Conservation (phyloP, 1,140 invertebrate species). For the Platyscapa corneri region DNA sequence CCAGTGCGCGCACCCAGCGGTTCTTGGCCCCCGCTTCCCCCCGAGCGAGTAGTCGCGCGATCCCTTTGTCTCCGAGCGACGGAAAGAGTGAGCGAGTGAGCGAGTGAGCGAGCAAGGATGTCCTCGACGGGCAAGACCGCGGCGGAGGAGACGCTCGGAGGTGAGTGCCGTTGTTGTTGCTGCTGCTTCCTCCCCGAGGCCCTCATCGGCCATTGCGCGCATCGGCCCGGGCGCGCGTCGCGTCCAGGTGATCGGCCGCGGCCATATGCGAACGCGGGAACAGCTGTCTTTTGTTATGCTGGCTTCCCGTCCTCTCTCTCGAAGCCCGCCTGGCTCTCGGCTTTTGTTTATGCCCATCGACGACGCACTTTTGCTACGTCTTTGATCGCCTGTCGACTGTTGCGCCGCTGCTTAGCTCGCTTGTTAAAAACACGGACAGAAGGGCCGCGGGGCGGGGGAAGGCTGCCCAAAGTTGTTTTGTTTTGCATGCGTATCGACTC, state of each 20-base stretch:
- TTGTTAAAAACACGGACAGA: not conserved
- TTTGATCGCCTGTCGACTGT: too few relatives aligned
- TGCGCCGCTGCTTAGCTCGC: not conserved
- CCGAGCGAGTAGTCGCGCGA: too few relatives aligned
- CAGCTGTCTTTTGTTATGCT: constrained; percentile 53
- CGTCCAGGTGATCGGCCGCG: not conserved
- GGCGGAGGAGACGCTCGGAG: constrained; percentile 71
- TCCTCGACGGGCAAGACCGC: constrained; percentile 67
- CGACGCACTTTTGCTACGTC: not conserved
- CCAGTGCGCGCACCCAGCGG: too few relatives aligned
- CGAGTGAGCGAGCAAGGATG: not conserved
- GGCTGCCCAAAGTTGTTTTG: too few relatives aligned
- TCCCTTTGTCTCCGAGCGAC: not conserved
- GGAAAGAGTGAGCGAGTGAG: not conserved
- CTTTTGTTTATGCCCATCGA: not conserved
- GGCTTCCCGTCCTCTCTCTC: too few relatives aligned
- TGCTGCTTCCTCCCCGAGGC: too few relatives aligned
- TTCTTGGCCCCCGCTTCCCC: too few relatives aligned
- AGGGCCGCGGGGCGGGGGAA: not conserved
- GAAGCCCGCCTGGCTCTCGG: not conserved
- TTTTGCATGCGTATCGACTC: too few relatives aligned
- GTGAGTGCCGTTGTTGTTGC: constrained; percentile 60
- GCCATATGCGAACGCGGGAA: not conserved
- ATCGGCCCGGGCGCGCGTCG: too few relatives aligned
- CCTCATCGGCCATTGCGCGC: not conserved